A percentile compares a stretch with the other conserved stretches of the same genome.
phyloP scores from a whole-genome alignment of 2,888 invertebrate species.

The Scaptomyza reducta region DNA sequence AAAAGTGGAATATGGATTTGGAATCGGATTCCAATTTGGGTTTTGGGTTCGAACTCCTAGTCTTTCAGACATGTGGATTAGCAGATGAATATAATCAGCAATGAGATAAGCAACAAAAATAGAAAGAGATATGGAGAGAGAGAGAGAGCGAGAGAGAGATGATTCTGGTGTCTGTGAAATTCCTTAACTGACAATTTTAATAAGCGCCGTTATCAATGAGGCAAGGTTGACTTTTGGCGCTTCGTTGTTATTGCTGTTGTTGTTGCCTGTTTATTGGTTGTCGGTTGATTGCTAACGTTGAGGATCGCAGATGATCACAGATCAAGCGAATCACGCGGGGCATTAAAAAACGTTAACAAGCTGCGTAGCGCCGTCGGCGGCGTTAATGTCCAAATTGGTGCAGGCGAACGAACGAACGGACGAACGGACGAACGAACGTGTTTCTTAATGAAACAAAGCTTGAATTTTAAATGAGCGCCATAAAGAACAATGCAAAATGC shows the following conservation, averaged over 20 bases:
- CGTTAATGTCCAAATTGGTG: constrained; percentile 76
- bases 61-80: constrained; percentile 18
- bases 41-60: constrained; percentile 5
- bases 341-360: constrained; percentile 74
- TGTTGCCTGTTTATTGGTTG: constrained; percentile 38
- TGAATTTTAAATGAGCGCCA: constrained; percentile 83
- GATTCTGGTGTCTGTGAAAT: constrained; percentile 18
- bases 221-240: constrained; percentile 41
- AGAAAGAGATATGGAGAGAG: background rate
- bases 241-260: constrained; percentile 14
- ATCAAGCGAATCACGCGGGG: constrained; percentile 22
- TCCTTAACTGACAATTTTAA: constrained; percentile 19
- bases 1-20: constrained; percentile 5
- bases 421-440: constrained; percentile 50
- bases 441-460: constrained; percentile 81
- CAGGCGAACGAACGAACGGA: constrained; percentile 61
- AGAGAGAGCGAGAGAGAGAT: background rate
- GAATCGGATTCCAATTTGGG: background rate
- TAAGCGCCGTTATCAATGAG: constrained; percentile 38
- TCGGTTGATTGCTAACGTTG: constrained; percentile 46
- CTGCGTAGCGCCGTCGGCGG: constrained; percentile 78
- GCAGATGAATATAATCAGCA: constrained; percentile 29
- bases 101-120: background rate
- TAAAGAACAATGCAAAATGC: constrained; percentile 80
- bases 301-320: constrained; percentile 27